Percentiles rank a stretch among this genome's conserved stretches.
Evolutionary conservation across 2,113 vertebrate genomes (phyloP).

Genomic region (Tragelaphus strepsiceros): DNA sequence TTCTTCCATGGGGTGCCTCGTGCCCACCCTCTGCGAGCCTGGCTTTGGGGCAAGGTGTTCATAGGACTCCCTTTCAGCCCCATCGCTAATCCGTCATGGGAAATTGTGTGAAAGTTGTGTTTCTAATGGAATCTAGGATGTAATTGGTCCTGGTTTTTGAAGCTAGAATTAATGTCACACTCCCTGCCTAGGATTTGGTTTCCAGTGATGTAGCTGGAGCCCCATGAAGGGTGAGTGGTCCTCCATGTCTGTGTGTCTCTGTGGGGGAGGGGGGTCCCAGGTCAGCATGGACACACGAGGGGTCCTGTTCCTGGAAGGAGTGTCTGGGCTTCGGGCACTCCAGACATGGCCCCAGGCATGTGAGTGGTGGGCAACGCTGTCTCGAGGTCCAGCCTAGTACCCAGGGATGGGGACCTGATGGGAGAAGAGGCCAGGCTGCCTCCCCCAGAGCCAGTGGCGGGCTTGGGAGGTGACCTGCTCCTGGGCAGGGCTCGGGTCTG

Average conservation of each 20-base stretch:
- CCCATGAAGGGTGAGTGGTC: background rate
- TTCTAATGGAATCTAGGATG: conserved; percentile 5
- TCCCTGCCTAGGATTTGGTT: background rate
- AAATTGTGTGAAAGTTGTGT: conserved; percentile 68
- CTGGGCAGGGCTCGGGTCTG: background rate
- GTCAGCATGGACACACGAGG: background rate
- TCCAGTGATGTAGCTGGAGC: background rate
- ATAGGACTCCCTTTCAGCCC: conserved; percentile 19
- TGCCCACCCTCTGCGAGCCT: conserved; percentile 50
- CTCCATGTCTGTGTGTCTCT: background rate
- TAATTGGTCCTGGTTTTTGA: background rate
- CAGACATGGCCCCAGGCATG: background rate
- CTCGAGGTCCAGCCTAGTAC: background rate
- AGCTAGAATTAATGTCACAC: background rate
- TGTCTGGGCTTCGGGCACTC: background rate
- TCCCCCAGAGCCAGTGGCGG: background rate
- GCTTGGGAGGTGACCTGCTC: background rate
- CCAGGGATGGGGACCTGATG: background rate
- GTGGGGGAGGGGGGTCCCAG: no score
- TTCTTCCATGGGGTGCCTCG: background rate
- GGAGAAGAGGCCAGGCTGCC: background rate
- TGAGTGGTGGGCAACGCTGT: background rate
- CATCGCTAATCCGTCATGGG: conserved; percentile 60
- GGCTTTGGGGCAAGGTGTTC: conserved; percentile 57
- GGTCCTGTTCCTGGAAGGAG: background rate